Evolutionary conservation across 1,140 invertebrate genomes (phyloP), one percentile per base, ranked within the genome.

Genomic region (Trachymyrmex cornetzi): DNA sequence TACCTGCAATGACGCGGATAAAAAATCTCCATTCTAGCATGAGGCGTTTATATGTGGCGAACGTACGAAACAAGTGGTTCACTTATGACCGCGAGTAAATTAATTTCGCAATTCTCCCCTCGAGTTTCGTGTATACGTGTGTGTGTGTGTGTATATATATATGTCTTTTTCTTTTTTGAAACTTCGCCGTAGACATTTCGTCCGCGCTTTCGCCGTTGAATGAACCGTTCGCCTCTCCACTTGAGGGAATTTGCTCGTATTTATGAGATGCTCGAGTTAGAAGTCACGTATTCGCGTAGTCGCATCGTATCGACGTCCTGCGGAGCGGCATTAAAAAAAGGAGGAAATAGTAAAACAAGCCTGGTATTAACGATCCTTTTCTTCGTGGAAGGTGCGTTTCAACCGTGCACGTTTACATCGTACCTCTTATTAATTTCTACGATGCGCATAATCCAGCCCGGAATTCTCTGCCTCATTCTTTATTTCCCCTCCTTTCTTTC

Each of bases 361-460:
- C 27, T 22, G 61, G 55, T 81, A 90, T 87, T 85, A 87, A 90
- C 84, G 80, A 82, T 59, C 75, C 48, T 59, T 44, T 86, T 67
- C 75, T 86, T 81, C 77, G n/a, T 24, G 53, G 30, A 50, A 38
- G 38, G 24, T 7, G 67, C 69, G 34, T 82, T 82, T 61, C 67
- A 82, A 14, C 80, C 59, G 67, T 64, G 80, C 67, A 82, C 80
- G 80, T 82, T 82, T 82, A 74, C 67, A 82, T 24, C 67, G 67
- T 74, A 24, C 50, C 67, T 61, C 67, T 82, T 82, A 82, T 82
- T 82, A 82, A 82, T 82, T 82, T 82, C 67, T 38, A 61, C 67
- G 80, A 82, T 82, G 80, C 80, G 69, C 67, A 82, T 82, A 72
- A 82, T 82, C 80, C 74, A 85, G 59, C 59, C 27, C 67, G 55